A percentile compares a stretch with the other conserved stretches of the same genome.
phyloP scores from a whole-genome alignment of 64 coral and sea anemone genomes.

The Stichodactyla helianthus region DNA sequence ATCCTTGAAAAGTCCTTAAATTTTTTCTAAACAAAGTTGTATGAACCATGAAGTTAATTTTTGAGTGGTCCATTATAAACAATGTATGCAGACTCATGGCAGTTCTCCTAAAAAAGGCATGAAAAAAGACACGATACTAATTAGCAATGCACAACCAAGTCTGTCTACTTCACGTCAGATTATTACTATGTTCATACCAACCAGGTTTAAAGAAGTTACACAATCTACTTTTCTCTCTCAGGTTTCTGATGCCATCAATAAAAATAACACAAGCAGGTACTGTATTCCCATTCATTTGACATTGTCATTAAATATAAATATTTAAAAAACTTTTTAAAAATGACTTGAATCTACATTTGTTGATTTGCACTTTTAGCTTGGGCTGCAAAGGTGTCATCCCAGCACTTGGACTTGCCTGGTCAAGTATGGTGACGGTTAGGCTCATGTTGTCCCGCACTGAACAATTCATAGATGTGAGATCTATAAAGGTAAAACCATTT shows the following conservation, averaged over 20 bases:
- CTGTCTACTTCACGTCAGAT: no score
- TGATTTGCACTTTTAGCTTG: not conserved
- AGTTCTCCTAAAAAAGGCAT: no score
- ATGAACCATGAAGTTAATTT: no score
- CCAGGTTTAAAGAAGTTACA: not conserved
- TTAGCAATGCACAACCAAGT: no score
- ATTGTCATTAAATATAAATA: not conserved
- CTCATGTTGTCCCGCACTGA: constrained; percentile 75
- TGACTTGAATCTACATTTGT: not conserved
- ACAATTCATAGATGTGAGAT: constrained; percentile 18
- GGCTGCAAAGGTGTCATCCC: constrained; percentile 47
- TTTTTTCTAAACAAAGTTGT: no score
- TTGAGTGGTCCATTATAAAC: no score
- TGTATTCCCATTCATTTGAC: not conserved
- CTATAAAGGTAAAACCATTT: not conserved
- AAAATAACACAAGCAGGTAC: not conserved
- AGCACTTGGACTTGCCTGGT: constrained; percentile 85
- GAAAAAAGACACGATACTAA: no score
- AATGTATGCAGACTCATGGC: no score
- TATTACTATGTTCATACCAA: not conserved
- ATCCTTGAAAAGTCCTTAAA: no score
- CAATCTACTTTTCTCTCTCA: not conserved
- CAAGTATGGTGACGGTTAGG: constrained; percentile 62
- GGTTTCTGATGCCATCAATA: constrained; percentile 51
- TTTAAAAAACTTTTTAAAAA: not conserved